Evolutionary conservation across 2,797 vertebrate species (phyloP).

Genomic region (Steatocranus sp.): DNA sequence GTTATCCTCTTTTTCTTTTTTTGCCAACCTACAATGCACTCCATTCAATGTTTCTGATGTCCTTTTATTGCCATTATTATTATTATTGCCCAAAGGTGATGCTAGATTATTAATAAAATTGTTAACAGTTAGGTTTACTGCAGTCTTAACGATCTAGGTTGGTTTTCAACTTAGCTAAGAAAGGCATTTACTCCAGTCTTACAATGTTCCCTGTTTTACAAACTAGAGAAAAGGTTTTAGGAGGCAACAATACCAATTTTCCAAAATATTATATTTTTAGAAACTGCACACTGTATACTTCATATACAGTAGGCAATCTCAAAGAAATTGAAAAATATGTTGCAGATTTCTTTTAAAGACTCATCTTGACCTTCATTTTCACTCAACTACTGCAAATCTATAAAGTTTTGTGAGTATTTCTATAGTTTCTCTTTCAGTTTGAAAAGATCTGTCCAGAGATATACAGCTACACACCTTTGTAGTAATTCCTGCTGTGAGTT

Average conservation of each 20-base stretch:
- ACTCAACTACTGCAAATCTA: accelerated
- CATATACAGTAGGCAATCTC: not conserved
- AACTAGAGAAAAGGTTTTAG: not conserved
- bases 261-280: not conserved
- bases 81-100: not conserved
- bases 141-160: not conserved
- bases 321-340: not conserved
- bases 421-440: not conserved
- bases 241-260: not conserved
- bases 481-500: not conserved
- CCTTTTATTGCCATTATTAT: not conserved
- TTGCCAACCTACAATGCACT: not conserved
- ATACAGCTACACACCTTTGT: not conserved
- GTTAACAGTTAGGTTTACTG: not conserved
- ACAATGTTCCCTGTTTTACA: not conserved
- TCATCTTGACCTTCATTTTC: not conserved
- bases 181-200: not conserved
- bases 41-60: not conserved
- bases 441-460: not conserved
- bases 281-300: not conserved
- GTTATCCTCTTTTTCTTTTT: not conserved
- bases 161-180: not conserved
- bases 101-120: not conserved
- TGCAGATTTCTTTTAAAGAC: not conserved
- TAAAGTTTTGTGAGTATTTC: not conserved